Percentiles rank a stretch among this genome's conserved stretches.
phyloP scores from a whole-genome alignment of 2,888 invertebrate genomes.

The Oligia latruncula region DNA sequence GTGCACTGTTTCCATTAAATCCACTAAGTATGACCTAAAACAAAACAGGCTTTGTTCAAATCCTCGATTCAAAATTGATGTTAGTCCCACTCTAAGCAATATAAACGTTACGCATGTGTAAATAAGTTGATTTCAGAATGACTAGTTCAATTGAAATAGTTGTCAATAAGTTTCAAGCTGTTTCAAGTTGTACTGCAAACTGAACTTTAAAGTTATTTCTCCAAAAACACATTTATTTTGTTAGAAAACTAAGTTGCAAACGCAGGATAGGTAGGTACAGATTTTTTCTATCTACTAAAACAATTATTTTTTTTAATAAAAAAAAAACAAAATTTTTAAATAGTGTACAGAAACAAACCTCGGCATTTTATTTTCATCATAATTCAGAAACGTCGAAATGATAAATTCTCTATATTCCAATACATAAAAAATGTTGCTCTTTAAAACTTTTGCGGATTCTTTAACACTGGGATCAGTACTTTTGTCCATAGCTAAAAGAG shows the following conservation, averaged over 20 bases:
- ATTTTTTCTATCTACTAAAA: background rate
- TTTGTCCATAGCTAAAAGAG: constrained; percentile 95
- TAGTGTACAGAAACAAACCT: constrained; percentile 88
- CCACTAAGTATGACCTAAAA: constrained; percentile 94
- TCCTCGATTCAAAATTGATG: background rate
- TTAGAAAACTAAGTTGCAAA: too few relatives aligned
- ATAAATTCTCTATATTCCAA: constrained; percentile 98
- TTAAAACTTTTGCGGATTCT: constrained; percentile 95
- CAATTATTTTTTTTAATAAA: too few relatives aligned
- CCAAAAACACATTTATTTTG: background rate
- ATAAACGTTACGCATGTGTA: background rate
- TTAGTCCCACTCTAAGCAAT: background rate
- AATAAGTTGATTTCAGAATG: background rate
- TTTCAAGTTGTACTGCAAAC: background rate
- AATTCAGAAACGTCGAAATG: constrained; percentile 94
- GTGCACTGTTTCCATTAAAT: constrained; percentile 97
- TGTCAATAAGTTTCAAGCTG: background rate
- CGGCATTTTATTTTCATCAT: constrained; percentile 96
- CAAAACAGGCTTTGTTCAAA: background rate
- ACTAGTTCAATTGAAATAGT: background rate
- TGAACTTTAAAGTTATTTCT: background rate
- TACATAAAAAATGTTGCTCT: constrained; percentile 97
- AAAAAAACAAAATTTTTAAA: background rate
- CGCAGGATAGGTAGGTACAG: background rate
- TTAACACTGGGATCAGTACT: constrained; percentile 92